These are phyloP conservation scores for Arrhamphus sclerolepis DNA, from an alignment of 2,797 vertebrate species.

Conservation along the genomic window DNA sequence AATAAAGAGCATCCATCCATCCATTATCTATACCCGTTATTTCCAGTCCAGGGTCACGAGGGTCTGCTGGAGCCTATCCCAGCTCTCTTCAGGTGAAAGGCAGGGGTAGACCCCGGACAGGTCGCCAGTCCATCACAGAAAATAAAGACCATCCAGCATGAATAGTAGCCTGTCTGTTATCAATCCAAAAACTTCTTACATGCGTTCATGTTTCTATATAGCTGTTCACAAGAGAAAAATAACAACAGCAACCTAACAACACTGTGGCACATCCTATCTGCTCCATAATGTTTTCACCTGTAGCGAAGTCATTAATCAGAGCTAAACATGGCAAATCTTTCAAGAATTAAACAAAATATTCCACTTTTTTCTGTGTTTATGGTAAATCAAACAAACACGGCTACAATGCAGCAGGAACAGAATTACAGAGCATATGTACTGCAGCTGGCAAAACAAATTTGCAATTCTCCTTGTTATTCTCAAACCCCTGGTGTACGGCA, in stretches of 20 bases:
- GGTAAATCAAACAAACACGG: constrained; percentile 52
- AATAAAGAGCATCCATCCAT: too few relatives aligned
- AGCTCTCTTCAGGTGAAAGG: too few relatives aligned
- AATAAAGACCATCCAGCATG: not conserved
- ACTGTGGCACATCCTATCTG: constrained; percentile 33
- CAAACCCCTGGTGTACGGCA: constrained; percentile 75
- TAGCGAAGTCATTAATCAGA: constrained; percentile 71
- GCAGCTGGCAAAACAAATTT: constrained; percentile 73
- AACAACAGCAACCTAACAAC: constrained; percentile 45
- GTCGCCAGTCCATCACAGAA: too few relatives aligned
- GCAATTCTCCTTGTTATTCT: constrained; percentile 75
- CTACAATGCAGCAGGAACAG: constrained; percentile 55
- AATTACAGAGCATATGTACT: constrained; percentile 67
- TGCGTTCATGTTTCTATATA: constrained; percentile 36
- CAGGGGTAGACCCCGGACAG: too few relatives aligned
- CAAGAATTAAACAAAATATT: constrained; percentile 70
- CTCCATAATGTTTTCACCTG: constrained; percentile 46
- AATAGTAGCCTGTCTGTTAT: constrained; percentile 1
- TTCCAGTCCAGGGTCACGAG: too few relatives aligned
- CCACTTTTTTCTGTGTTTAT: constrained; percentile 57
- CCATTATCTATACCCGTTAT: too few relatives aligned
- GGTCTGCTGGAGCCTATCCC: too few relatives aligned
- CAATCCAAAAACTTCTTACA: constrained; percentile 30
- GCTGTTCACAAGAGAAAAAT: constrained; percentile 35
- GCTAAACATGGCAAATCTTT: constrained; percentile 64